Conservation (phyloP, 2,797 vertebrate species). For the Propithecus deckenii region DNA sequence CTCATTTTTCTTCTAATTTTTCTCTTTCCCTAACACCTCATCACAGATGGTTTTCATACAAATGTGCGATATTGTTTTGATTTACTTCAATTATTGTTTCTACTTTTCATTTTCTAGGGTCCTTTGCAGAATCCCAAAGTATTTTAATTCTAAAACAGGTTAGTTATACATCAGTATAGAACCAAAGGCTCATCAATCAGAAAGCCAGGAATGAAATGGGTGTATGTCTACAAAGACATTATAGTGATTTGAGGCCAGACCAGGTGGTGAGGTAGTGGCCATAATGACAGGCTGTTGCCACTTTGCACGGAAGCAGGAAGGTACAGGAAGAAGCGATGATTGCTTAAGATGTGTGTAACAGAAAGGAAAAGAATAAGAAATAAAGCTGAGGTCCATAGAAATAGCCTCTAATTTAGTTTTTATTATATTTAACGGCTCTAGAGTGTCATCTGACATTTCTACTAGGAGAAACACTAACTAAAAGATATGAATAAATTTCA, state of each 20-base stretch:
- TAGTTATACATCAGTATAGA: constrained; percentile 29
- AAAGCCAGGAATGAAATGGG: not conserved
- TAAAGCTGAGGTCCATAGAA: not conserved
- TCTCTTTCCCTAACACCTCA: not conserved
- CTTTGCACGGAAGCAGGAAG: constrained; percentile 14
- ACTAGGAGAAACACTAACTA: not conserved
- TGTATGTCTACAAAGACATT: not conserved
- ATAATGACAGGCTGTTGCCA: not conserved
- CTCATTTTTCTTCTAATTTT: constrained; percentile 38
- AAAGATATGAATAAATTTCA: constrained; percentile 11
- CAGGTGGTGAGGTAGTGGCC: not conserved
- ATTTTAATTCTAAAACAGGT: constrained; percentile 10
- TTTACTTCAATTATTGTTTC: constrained; percentile 43
- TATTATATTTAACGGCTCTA: not conserved
- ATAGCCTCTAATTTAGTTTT: not conserved
- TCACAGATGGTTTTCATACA: constrained; percentile 43
- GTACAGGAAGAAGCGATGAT: not conserved
- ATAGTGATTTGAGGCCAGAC: constrained; percentile 29
- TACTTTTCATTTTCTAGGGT: not conserved
- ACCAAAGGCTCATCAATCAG: not conserved
- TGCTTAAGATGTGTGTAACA: not conserved
- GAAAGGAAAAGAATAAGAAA: constrained; percentile 10
- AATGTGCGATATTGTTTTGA: constrained; percentile 9
- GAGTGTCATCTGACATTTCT: not conserved
- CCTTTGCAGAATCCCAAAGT: constrained; percentile 24